A percentile compares a stretch with the other conserved stretches of the same genome.
Conservation (phyloP, 2,797 vertebrate species). For the Nannoperca australis region DNA sequence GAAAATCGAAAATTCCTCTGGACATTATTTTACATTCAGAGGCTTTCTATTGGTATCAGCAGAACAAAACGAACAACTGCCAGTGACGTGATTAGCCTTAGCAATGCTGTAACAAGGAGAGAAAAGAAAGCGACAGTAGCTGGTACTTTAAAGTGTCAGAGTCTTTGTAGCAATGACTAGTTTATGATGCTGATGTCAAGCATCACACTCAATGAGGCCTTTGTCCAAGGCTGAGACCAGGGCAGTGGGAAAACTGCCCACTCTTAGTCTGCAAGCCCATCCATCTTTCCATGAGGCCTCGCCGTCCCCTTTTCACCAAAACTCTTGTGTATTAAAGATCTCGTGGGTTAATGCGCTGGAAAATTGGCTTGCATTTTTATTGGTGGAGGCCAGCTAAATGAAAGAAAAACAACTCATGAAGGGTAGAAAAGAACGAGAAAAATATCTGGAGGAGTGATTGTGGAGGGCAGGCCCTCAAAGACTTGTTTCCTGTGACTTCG, state of each 20-base stretch:
- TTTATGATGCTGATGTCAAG: slow-evolving; percentile 99
- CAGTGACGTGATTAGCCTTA: slow-evolving; percentile 87
- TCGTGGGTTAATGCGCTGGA: slow-evolving; percentile 99
- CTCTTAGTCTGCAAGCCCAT: slow-evolving; percentile 95
- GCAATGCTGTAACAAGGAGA: slow-evolving; percentile 87
- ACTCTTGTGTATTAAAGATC: slow-evolving; percentile 94
- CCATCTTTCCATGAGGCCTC: slow-evolving; percentile 93
- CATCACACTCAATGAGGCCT: slow-evolving; percentile 98
- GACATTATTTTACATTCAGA: slow-evolving; percentile 89
- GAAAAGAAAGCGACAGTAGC: slow-evolving; percentile 89
- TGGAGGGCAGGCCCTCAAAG: slow-evolving; percentile 87
- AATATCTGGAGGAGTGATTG: slow-evolving; percentile 89
- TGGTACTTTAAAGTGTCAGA: slow-evolving; percentile 98
- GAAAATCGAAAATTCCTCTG: slow-evolving; percentile 85
- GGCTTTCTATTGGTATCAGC: slow-evolving; percentile 83
- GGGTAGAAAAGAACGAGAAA: slow-evolving; percentile 82
- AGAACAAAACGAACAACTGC: slow-evolving; percentile 86
- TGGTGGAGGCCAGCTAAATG: slow-evolving; percentile 93
- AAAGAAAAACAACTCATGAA: slow-evolving; percentile 90
- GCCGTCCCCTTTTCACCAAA: slow-evolving; percentile 88
- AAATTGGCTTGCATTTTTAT: slow-evolving; percentile 99
- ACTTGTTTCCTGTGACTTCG: slow-evolving; percentile 93
- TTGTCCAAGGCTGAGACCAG: slow-evolving; percentile 95
- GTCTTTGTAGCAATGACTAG: slow-evolving; percentile 96
- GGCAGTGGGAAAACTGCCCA: slow-evolving; percentile 98